Evolutionary conservation across 2,888 invertebrate genomes (phyloP), one percentile per base, ranked within the genome.

Genomic region (Ellobium chinense): DNA sequence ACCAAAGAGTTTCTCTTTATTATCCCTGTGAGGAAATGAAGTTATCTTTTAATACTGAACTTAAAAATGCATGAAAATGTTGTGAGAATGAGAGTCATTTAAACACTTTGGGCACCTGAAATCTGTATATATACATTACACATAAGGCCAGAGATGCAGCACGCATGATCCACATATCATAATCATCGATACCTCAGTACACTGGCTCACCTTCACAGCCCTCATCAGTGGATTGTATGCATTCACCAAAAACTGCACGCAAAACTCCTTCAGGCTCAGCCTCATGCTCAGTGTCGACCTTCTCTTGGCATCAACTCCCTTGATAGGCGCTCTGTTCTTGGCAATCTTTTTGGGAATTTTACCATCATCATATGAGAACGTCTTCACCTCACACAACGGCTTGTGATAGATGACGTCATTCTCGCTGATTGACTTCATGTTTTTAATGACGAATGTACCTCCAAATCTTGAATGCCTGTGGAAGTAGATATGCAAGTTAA

Each of bases 151-250:
- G n/a, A n/a, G n/a, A n/a, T n/a, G n/a, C n/a, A n/a, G n/a, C n/a
- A n/a, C n/a, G n/a, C n/a, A n/a, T n/a, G n/a, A n/a, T n/a, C n/a
- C n/a, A n/a, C n/a, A n/a, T n/a, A n/a, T n/a, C n/a, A n/a, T n/a
- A n/a, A n/a, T n/a, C n/a, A n/a, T n/a, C n/a, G n/a, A n/a, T n/a
- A n/a, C n/a, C n/a, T n/a, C n/a, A n/a, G n/a, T n/a, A n/a, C n/a
- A n/a, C 60, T 21, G 46, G 46, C 76, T 27, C 90, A 96, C 96
- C 93, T 97, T 96, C 18, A 97, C 96, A 92, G 96, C 95, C 89
- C 95, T 95, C 97, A 99, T 98, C 78, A 99, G 94, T 29, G 96
- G 95, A 93, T 99, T 99, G 94, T 98, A 99, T 75, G 97, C 96
- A 72, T 96, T 97, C 91, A 96, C 96, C 83, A 99, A 93, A 92